A percentile compares a stretch with the other conserved stretches of the same genome.
Conservation (phyloP, 2,113 vertebrate species). For the Salminus brasiliensis region DNA sequence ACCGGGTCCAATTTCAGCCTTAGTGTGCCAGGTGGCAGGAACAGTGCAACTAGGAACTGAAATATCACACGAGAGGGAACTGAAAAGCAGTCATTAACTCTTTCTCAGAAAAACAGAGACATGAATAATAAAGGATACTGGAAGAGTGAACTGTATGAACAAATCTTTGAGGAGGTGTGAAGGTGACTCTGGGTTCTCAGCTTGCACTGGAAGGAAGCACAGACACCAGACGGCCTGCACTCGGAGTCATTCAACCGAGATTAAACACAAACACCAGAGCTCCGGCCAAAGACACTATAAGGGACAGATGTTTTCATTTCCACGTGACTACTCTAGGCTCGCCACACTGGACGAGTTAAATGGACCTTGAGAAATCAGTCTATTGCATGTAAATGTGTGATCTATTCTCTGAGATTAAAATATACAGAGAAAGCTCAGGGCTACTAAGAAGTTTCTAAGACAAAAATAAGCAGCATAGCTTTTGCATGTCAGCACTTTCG, state of each 20-base stretch:
- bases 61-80: slow-evolving; percentile 47
- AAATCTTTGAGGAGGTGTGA: slow-evolving; percentile 7
- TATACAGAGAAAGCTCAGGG: background rate
- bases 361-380: background rate
- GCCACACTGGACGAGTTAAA: background rate
- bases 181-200: slow-evolving; percentile 5
- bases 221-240: background rate
- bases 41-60: slow-evolving; percentile 61
- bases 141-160: slow-evolving; percentile 23
- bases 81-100: slow-evolving; percentile 28
- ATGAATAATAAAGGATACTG: slow-evolving; percentile 58
- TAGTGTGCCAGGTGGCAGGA: slow-evolving; percentile 24
- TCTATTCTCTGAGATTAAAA: background rate
- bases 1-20: background rate
- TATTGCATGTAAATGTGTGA: background rate
- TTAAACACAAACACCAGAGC: background rate
- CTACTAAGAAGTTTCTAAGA: background rate
- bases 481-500: background rate
- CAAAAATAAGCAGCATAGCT: too few relatives aligned
- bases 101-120: slow-evolving; percentile 42
- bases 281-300: background rate
- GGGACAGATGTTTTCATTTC: background rate
- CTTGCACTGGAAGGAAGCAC: slow-evolving; percentile 1
- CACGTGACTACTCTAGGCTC: background rate
- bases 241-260: background rate